Percentiles rank a stretch among this genome's conserved stretches.
These are phyloP conservation scores for Staurois parvus DNA, from an alignment of 2,797 vertebrate species.

Conservation along the genomic window DNA sequence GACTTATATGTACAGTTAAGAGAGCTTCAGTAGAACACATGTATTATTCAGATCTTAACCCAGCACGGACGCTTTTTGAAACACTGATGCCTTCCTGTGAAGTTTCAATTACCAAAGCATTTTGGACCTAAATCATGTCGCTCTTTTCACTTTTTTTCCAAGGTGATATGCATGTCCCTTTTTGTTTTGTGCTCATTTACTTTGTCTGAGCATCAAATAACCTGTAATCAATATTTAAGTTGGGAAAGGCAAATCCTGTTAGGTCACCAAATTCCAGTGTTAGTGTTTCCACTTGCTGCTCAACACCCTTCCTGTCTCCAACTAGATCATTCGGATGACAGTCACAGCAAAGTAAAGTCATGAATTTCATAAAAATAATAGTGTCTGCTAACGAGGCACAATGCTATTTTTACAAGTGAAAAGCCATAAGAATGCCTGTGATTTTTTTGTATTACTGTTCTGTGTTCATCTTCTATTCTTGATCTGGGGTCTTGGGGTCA, in stretches of 20 bases:
- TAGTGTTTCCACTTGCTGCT: constrained; percentile 34
- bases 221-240: constrained; percentile 28
- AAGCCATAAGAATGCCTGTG: neutral
- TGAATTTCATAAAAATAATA: neutral
- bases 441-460: too few relatives aligned
- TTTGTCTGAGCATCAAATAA: neutral
- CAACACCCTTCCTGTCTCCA: constrained; percentile 53
- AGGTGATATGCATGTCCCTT: neutral
- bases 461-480: neutral
- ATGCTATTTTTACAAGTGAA: too few relatives aligned
- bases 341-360: neutral
- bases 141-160: neutral
- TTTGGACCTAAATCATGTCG: neutral
- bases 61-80: neutral
- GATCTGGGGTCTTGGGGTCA: too few relatives aligned
- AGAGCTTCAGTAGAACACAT: neutral
- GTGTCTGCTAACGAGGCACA: neutral
- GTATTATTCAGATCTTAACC: constrained; percentile 4
- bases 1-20: neutral
- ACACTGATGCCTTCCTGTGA: neutral
- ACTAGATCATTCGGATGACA: constrained; percentile 22
- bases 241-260: constrained; percentile 45
- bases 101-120: too few relatives aligned
- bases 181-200: neutral
- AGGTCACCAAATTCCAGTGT: constrained; percentile 3